Percentiles rank a stretch among this genome's conserved stretches.
Evolutionary conservation across 2,888 invertebrate species (phyloP).

Genomic region (Hydroisotoma schaefferi): DNA sequence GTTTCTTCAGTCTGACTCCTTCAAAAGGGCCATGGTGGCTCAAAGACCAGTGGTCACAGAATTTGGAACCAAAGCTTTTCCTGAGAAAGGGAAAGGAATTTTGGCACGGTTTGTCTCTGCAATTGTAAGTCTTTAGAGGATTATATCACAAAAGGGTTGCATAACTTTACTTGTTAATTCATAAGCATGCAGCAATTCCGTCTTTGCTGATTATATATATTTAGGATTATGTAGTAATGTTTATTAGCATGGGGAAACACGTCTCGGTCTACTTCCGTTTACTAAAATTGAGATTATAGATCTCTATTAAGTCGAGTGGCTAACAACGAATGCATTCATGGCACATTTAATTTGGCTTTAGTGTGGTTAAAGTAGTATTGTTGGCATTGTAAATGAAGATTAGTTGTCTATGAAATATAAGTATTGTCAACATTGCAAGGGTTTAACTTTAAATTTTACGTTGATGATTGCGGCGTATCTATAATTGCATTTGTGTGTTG

Average conservation of each 20-base stretch:
- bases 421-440: too few relatives aligned
- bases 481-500: constrained; percentile 16
- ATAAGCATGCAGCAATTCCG: neutral
- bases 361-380: too few relatives aligned
- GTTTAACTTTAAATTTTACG: too few relatives aligned
- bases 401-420: too few relatives aligned
- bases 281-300: too few relatives aligned
- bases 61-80: constrained; percentile 52
- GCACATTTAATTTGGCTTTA: too few relatives aligned
- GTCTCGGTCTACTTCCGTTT: constrained; percentile 14
- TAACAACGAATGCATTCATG: too few relatives aligned
- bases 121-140: constrained; percentile 48
- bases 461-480: too few relatives aligned
- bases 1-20: constrained; percentile 55
- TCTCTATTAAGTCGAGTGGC: too few relatives aligned
- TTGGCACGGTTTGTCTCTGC: constrained; percentile 46
- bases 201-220: neutral
- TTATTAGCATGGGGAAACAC: neutral
- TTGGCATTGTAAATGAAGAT: too few relatives aligned
- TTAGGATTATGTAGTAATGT: neutral
- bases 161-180: neutral
- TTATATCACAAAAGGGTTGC: neutral
- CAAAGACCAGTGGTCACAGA: constrained; percentile 54
- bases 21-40: constrained; percentile 52
- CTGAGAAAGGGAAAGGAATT: constrained; percentile 44